Conservation (phyloP, 2,888 invertebrate species). For the Caenorhabditis sulstoni region DNA sequence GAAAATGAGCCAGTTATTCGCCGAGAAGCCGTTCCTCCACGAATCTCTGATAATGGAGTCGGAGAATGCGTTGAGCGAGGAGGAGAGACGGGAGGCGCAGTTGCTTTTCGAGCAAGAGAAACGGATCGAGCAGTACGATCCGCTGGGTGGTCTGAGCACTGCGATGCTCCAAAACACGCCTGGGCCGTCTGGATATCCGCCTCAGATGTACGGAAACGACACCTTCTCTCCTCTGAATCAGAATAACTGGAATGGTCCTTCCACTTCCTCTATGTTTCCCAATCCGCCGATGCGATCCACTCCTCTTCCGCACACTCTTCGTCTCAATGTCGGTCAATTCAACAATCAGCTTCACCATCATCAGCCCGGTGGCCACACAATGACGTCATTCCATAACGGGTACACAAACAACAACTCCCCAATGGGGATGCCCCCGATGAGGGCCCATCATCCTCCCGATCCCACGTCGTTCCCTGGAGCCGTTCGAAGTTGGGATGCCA, state of each 20-base stretch:
- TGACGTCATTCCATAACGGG: conserved; percentile 36
- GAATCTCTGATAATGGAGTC: conserved; percentile 75
- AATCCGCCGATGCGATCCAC: conserved; percentile 1
- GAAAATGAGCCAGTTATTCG: conserved; percentile 45
- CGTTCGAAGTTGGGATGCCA: conserved; percentile 1
- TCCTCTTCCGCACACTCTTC: conserved; percentile 38
- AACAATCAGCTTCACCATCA: conserved; percentile 8
- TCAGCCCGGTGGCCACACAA: conserved; percentile 33
- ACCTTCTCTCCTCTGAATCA: background rate
- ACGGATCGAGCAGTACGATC: conserved; percentile 36
- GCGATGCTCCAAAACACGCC: conserved; percentile 2
- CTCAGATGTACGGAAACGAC: background rate
- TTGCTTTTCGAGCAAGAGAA: conserved; percentile 66
- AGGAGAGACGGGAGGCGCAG: conserved; percentile 76
- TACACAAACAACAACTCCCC: conserved; percentile 30
- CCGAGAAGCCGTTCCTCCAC: conserved; percentile 76
- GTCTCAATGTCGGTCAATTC: conserved; percentile 18
- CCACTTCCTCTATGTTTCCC: background rate
- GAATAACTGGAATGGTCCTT: background rate
- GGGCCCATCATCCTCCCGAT: conserved; percentile 4
- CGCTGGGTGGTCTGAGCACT: conserved; percentile 13
- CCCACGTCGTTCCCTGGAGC: conserved; percentile 46
- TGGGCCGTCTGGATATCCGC: conserved; percentile 8
- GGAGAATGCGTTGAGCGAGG: conserved; percentile 73
- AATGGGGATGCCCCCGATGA: conserved; percentile 14